phyloP scores from a whole-genome alignment of 2,113 vertebrate genomes.

The Mandrillus leucophaeus region DNA sequence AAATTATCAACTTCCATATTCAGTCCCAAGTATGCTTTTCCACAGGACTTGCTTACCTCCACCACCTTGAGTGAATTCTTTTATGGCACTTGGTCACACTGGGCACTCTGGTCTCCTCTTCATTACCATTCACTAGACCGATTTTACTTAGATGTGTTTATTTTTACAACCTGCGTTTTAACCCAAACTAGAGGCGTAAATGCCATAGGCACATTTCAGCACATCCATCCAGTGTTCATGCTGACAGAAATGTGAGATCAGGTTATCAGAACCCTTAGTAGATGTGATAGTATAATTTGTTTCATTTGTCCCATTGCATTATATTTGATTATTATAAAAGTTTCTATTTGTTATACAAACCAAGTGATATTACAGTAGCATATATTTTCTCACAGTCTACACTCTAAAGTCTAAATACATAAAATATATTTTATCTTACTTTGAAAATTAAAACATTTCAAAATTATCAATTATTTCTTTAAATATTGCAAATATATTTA shows the following conservation, averaged over 20 bases:
- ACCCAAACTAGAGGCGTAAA: background rate
- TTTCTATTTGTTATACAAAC: background rate
- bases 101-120: background rate
- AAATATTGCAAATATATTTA: constrained; percentile 58
- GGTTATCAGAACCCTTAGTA: background rate
- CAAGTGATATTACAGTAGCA: background rate
- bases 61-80: background rate
- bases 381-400: background rate
- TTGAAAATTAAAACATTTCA: constrained; percentile 42
- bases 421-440: constrained; percentile 24
- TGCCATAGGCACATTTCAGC: background rate
- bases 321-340: background rate
- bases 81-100: background rate
- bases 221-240: background rate
- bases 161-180: constrained; percentile 47
- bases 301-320: background rate
- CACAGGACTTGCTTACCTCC: accelerated
- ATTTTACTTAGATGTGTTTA: constrained; percentile 5
- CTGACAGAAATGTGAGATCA: background rate
- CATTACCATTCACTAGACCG: background rate
- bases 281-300: background rate
- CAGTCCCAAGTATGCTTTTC: background rate
- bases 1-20: background rate
- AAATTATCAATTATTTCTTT: constrained; percentile 52
- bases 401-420: constrained; percentile 4